Conservation (phyloP, 2,888 invertebrate genomes). For the Gari tellinella region DNA sequence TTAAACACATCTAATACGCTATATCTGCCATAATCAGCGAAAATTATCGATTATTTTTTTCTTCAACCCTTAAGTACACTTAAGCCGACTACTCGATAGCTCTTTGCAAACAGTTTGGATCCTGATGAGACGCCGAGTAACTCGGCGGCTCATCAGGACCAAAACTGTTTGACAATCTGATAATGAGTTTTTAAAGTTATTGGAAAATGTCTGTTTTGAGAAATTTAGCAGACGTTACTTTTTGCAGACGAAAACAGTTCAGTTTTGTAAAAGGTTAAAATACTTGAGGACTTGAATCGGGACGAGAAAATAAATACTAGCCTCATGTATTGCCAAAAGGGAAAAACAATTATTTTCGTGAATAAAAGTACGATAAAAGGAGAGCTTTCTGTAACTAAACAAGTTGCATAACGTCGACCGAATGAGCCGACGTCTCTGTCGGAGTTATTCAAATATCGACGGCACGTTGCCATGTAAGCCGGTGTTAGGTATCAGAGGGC, state of each 20-base stretch:
- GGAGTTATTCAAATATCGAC: conserved; percentile 31
- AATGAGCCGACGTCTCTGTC: neutral
- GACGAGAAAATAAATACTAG: conserved; percentile 15
- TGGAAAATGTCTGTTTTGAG: neutral
- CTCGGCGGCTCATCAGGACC: neutral
- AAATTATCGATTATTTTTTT: conserved; percentile 44
- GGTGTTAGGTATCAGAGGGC: neutral
- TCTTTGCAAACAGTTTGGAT: no score
- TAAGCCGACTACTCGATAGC: no score
- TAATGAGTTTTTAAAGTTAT: neutral
- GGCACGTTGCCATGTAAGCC: neutral
- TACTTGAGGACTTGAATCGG: conserved; percentile 25
- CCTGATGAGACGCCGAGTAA: no score
- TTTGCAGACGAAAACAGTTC: neutral
- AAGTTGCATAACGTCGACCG: conserved; percentile 40
- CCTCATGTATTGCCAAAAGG: conserved; percentile 32
- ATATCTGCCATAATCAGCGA: conserved; percentile 47
- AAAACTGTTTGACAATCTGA: neutral
- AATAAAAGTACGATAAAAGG: conserved; percentile 19
- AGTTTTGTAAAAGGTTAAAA: no score
- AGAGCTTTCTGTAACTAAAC: conserved; percentile 49
- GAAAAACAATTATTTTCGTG: conserved; percentile 51
- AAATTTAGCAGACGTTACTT: neutral
- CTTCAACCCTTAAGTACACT: neutral
- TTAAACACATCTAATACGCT: conserved; percentile 44